Conservation (phyloP, 2,113 vertebrate species). For the Zosterops borbonicus region DNA sequence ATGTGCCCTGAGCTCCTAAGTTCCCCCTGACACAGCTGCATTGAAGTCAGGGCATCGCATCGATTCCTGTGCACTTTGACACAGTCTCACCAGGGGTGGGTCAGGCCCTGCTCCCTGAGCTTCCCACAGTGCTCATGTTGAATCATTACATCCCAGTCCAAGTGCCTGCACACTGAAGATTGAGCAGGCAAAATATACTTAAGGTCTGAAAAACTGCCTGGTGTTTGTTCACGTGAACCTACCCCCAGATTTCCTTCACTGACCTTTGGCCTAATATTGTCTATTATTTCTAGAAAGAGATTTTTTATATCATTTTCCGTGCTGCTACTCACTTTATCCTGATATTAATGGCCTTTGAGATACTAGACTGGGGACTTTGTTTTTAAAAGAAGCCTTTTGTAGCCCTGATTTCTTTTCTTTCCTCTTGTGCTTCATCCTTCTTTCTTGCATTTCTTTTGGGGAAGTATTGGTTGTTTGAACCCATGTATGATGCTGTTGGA, state of each 20-base stretch:
- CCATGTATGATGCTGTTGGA: not conserved
- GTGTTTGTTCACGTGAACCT: not conserved
- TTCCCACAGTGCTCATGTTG: not conserved
- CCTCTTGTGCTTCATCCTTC: not conserved
- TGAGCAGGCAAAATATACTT: not conserved
- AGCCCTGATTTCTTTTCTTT: not conserved
- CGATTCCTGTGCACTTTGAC: not conserved
- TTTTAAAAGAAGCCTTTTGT: not conserved
- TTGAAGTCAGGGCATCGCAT: not conserved
- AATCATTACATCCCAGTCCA: not conserved
- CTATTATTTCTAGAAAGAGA: not conserved
- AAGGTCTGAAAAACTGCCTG: not conserved
- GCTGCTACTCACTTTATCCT: not conserved
- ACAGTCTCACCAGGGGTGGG: not conserved
- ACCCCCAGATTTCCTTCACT: not conserved
- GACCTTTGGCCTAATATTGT: not conserved
- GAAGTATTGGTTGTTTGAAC: not conserved
- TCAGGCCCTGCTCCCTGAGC: not conserved
- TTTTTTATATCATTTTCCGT: not conserved
- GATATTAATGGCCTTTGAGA: conserved; percentile 2
- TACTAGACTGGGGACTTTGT: not conserved
- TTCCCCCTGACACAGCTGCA: not conserved
- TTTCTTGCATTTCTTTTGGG: not conserved
- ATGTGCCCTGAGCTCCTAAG: not conserved
- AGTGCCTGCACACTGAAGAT: not conserved